A percentile compares a stretch with the other conserved stretches of the same genome.
Conservation (phyloP, 2,888 invertebrate species). For the Cheiracanthium punctorium region DNA sequence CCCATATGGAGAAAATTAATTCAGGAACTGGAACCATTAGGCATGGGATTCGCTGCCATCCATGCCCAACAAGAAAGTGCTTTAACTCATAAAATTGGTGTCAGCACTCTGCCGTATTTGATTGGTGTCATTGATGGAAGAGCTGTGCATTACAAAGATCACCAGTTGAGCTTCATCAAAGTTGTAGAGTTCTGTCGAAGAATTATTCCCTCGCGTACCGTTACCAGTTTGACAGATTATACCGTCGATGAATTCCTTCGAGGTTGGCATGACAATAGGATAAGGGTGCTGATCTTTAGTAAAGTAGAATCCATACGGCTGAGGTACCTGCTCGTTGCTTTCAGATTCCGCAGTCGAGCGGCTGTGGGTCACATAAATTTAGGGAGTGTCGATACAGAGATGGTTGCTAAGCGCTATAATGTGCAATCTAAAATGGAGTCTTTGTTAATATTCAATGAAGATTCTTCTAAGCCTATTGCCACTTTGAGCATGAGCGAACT, state of each 20-base stretch:
- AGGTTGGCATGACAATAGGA: constrained; percentile 92
- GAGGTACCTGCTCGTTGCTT: constrained; percentile 91
- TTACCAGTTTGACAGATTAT: constrained; percentile 82
- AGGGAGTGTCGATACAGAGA: constrained; percentile 51
- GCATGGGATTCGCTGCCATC: constrained; percentile 81
- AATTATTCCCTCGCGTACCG: constrained; percentile 89
- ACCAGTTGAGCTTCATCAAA: constrained; percentile 85
- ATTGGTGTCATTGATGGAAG: constrained; percentile 89
- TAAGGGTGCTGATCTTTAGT: constrained; percentile 88
- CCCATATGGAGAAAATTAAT: constrained; percentile 87
- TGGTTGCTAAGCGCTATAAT: constrained; percentile 80
- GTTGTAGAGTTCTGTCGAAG: constrained; percentile 86
- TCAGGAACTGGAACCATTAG: constrained; percentile 88
- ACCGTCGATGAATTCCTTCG: constrained; percentile 86
- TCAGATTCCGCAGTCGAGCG: constrained; percentile 88
- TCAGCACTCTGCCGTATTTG: constrained; percentile 88
- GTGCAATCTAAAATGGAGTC: constrained; percentile 85
- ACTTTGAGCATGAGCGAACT: constrained; percentile 93
- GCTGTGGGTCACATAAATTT: constrained; percentile 85
- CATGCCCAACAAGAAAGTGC: constrained; percentile 89
- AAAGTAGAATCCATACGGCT: constrained; percentile 84
- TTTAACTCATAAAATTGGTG: constrained; percentile 86
- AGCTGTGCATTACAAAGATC: constrained; percentile 88
- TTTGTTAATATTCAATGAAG: constrained; percentile 91
- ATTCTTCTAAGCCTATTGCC: constrained; percentile 86